A percentile compares a stretch with the other conserved stretches of the same genome.
Conservation (phyloP, 2,888 invertebrate species). For the Synergus umbraculus region DNA sequence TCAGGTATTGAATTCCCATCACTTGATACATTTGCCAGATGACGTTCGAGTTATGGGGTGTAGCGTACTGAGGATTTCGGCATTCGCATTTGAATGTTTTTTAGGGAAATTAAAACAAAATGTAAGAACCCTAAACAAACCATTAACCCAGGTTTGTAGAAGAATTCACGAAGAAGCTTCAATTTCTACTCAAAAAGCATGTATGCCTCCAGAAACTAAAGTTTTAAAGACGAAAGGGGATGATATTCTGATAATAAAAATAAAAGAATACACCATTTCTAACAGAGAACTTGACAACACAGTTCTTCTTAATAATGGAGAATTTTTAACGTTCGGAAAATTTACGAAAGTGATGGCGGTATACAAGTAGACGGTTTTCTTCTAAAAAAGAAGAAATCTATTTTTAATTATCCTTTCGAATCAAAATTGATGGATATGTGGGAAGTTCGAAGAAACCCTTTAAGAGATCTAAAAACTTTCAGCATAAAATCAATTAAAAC, state of each 20-base stretch:
- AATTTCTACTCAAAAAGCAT: neutral
- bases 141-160: neutral
- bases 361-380: neutral
- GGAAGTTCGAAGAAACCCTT: neutral
- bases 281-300: neutral
- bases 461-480: neutral
- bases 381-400: neutral
- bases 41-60: neutral
- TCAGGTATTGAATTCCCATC: neutral
- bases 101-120: constrained; percentile 8
- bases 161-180: neutral
- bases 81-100: constrained; percentile 1
- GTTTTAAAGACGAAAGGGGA: neutral
- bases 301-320: neutral
- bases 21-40: constrained; percentile 12
- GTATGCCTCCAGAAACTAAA: neutral
- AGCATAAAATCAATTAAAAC: neutral
- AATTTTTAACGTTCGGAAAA: neutral
- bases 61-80: neutral
- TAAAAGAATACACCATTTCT: neutral
- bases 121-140: neutral
- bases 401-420: neutral
- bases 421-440: neutral
- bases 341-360: neutral
- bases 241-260: constrained; percentile 2